phyloP scores from a whole-genome alignment of 2,797 vertebrate genomes.

The Peromyscus eremicus region DNA sequence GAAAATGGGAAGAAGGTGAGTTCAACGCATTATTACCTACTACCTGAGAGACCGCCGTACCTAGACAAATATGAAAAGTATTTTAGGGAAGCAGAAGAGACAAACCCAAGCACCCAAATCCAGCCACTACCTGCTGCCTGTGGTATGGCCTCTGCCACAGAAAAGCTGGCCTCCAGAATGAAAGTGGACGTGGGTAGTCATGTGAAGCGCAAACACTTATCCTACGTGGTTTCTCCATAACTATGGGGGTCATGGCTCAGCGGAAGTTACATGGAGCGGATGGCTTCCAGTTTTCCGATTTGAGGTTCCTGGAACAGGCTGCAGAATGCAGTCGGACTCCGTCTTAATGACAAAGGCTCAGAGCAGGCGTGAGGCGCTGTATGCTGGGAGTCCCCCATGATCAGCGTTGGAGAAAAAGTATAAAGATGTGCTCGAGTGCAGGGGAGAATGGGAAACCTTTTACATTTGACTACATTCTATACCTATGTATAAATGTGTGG shows the following conservation, averaged over 20 bases:
- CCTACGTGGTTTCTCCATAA: constrained; percentile 92
- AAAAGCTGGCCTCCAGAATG: constrained; percentile 83
- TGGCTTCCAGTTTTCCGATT: constrained; percentile 54
- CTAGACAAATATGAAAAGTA: constrained; percentile 93
- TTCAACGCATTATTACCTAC: constrained; percentile 96
- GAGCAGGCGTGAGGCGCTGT: constrained; percentile 73
- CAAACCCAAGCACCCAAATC: constrained; percentile 74
- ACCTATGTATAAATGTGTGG: constrained; percentile 60
- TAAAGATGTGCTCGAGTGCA: constrained; percentile 57
- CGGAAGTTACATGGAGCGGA: constrained; percentile 5
- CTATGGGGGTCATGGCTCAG: neutral
- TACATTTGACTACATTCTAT: neutral
- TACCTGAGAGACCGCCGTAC: constrained; percentile 93
- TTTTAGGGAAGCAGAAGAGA: constrained; percentile 91
- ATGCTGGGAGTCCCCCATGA: constrained; percentile 61
- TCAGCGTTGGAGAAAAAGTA: constrained; percentile 64
- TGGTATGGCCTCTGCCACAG: constrained; percentile 56
- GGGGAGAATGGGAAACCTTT: neutral
- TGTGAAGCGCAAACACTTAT: constrained; percentile 89
- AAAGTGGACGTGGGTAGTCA: constrained; percentile 85
- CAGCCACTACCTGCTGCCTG: constrained; percentile 83
- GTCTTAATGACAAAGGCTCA: constrained; percentile 18
- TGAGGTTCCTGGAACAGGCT: neutral
- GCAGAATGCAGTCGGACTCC: constrained; percentile 60
- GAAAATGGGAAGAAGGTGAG: constrained; percentile 96